Evolutionary conservation across 2,888 invertebrate species (phyloP).

Genomic region (Rotaria magnacalcarata): DNA sequence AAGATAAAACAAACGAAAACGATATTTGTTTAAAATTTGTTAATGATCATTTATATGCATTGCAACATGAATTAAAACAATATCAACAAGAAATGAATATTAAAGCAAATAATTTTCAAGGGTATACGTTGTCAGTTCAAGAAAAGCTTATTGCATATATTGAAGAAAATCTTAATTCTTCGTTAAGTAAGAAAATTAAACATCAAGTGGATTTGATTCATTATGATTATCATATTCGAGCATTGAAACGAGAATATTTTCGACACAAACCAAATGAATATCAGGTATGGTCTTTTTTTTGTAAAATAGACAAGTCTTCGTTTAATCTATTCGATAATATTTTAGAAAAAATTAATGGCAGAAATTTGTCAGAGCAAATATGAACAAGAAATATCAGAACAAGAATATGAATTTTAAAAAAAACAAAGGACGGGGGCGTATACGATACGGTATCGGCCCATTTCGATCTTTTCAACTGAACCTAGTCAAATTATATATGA

Average conservation of each 20-base stretch:
- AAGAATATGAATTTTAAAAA: not conserved
- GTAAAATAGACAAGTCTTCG: not conserved
- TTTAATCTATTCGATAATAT: no score
- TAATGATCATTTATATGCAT: not conserved
- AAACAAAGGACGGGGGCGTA: not conserved
- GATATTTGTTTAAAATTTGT: not conserved
- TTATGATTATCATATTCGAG: not conserved
- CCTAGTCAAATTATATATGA: no score
- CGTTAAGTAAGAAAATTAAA: not conserved
- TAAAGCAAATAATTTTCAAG: not conserved
- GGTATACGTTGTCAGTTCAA: not conserved
- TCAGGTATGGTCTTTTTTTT: not conserved
- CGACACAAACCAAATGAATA: not conserved
- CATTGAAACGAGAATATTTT: not conserved
- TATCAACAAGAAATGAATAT: not conserved
- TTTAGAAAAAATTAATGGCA: not conserved
- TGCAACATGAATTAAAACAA: not conserved
- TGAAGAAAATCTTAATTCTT: not conserved
- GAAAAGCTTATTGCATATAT: not conserved
- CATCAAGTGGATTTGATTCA: not conserved
- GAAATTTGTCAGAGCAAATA: not conserved
- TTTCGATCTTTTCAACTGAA: no score
- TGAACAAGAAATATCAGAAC: not conserved
- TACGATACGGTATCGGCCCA: no score
- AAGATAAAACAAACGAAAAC: not conserved